Evolutionary conservation across 2,113 vertebrate species (phyloP), one percentile per base, ranked within the genome.

Genomic region (Gymnogyps californianus): DNA sequence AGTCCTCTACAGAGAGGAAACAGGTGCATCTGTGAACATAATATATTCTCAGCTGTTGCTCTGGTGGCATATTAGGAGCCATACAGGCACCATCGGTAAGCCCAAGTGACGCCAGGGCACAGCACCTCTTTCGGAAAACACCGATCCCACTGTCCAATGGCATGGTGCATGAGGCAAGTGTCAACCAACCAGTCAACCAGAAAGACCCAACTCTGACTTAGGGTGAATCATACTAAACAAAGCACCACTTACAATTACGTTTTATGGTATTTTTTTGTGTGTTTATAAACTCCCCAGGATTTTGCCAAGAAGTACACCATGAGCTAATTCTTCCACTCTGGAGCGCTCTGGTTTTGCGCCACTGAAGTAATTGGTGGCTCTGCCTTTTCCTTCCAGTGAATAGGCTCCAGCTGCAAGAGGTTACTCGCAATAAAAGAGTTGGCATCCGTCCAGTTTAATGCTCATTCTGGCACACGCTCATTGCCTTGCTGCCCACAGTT

Each of bases 101-200:
- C 4, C 11, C 51, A 57, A 52, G 17, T 16, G 28, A 72, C 66
- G 46, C 16, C 67, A 58, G 34, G 58, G 49, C 32, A 61, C 13
- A 40, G 49, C 7, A 36, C 1, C 28, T 49, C 51, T 62, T 86
- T 15, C 0, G 1, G 55, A 70, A 93, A 74, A 81, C 16, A 64
- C 25, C 0, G 0, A 42, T 52, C 19, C 36, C 16, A 14, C 38
- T 38, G n/a, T 40, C 32, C 65, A 76, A 8, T 1, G 2, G 52
- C 44, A 61, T 2, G 38, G 25, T 32, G 34, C 31, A 31, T 31
- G 20, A 77, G 54, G 54, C 31, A 77, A 57, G 8, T 6, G 26
- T 36, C 78, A 86, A 61, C 21, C 19, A 87, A 32, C 6, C 11
- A 59, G 26, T 52, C 55, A 67, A 57, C 10, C 20, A 79, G 22